phyloP scores from a whole-genome alignment of 2,113 vertebrate species.

The Rafetus swinhoei region DNA sequence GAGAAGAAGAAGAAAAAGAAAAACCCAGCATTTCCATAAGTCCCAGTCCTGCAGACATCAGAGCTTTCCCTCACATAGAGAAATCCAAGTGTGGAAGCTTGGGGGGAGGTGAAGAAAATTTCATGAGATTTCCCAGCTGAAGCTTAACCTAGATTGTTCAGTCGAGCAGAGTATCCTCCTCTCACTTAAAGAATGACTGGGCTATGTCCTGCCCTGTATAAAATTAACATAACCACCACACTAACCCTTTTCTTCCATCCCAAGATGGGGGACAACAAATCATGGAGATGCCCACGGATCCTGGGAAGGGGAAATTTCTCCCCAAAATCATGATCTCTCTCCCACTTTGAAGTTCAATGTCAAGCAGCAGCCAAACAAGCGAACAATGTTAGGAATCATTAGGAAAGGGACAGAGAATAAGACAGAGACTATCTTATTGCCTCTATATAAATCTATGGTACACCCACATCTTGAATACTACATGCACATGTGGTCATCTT shows the following conservation, averaged over 20 bases:
- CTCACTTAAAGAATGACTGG: not conserved
- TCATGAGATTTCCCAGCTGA: not conserved
- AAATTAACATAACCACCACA: not conserved
- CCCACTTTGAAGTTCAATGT: not conserved
- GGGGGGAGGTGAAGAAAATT: not conserved
- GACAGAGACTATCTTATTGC: too few species aligned
- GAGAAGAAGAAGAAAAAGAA: not conserved
- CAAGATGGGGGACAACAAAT: not conserved
- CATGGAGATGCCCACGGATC: not conserved
- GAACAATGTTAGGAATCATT: too few species aligned
- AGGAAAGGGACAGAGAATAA: too few species aligned
- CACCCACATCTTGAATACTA: too few species aligned
- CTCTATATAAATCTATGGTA: too few species aligned
- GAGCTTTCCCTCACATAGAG: not conserved
- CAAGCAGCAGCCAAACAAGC: too few species aligned
- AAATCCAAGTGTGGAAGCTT: not conserved
- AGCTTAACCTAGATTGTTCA: not conserved
- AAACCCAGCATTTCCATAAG: not conserved
- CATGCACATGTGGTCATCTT: too few species aligned
- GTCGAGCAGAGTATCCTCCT: not conserved
- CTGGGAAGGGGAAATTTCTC: not conserved
- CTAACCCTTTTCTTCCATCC: not conserved
- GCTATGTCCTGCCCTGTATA: accelerated
- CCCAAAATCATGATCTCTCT: not conserved
- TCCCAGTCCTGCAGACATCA: not conserved